These are phyloP conservation scores for Atta texana DNA, from an alignment of 1,140 invertebrate genomes.

Conservation along the genomic window DNA sequence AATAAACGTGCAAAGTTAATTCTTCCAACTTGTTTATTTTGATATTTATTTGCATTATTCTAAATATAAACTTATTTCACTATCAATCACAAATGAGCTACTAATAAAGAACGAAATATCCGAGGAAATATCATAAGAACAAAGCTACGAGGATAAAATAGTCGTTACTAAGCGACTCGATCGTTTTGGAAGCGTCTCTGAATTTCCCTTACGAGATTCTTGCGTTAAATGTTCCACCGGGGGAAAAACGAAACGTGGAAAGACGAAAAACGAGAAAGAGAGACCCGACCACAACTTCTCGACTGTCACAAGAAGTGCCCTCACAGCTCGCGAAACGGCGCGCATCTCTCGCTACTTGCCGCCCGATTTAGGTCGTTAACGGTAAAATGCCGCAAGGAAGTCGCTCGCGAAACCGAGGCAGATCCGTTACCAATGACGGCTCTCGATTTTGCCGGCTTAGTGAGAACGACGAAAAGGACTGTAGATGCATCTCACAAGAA, in stretches of 20 bases:
- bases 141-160: not conserved
- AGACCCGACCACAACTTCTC: conserved; percentile 1
- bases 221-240: not conserved
- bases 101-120: not conserved
- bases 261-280: conserved; percentile 21
- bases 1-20: not conserved
- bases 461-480: conserved; percentile 9
- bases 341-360: conserved; percentile 63
- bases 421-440: conserved; percentile 72
- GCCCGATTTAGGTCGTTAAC: conserved; percentile 81
- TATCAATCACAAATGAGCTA: not conserved
- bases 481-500: conserved; percentile 3
- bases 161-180: not conserved
- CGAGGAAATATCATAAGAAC: not conserved
- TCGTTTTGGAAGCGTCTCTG: not conserved
- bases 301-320: conserved; percentile 60
- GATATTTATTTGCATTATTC: not conserved
- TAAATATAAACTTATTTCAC: not conserved
- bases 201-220: not conserved
- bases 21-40: not conserved
- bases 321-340: conserved; percentile 63
- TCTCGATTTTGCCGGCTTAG: conserved; percentile 74
- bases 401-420: conserved; percentile 76
- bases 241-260: not conserved
- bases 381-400: conserved; percentile 76